Conservation (phyloP, 1,140 invertebrate genomes). For the Whitmania pigra region DNA sequence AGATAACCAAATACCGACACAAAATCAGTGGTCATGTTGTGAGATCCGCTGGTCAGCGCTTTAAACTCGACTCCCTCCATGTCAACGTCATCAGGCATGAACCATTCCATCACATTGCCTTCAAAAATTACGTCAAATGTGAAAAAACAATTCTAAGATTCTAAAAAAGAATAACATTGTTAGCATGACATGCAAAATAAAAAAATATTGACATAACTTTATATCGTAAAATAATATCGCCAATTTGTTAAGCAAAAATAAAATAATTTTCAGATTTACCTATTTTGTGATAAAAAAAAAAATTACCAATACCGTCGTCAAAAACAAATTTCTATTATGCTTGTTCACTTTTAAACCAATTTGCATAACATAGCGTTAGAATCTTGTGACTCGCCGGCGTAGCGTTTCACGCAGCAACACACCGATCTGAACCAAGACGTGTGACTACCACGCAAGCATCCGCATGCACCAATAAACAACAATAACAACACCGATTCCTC, state of each 20-base stretch:
- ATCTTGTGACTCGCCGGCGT: too few relatives aligned
- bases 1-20: constrained; percentile 36
- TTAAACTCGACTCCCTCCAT: constrained; percentile 45
- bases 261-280: not conserved
- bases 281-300: not conserved
- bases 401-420: too few relatives aligned
- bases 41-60: constrained; percentile 45
- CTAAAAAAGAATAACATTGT: not conserved
- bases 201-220: not conserved
- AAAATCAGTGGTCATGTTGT: constrained; percentile 42
- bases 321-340: too few relatives aligned
- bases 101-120: constrained; percentile 46
- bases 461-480: too few relatives aligned
- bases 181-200: not conserved
- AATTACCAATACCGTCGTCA: not conserved
- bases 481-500: too few relatives aligned
- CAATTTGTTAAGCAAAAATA: not conserved
- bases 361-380: not conserved
- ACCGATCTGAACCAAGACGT: too few relatives aligned
- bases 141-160: not conserved
- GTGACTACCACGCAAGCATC: too few relatives aligned
- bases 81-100: constrained; percentile 41
- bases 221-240: not conserved
- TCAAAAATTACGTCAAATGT: not conserved
- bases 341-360: constrained; percentile 5